Conservation (phyloP, 2,797 vertebrate genomes). For the Sebastes oblongus region DNA sequence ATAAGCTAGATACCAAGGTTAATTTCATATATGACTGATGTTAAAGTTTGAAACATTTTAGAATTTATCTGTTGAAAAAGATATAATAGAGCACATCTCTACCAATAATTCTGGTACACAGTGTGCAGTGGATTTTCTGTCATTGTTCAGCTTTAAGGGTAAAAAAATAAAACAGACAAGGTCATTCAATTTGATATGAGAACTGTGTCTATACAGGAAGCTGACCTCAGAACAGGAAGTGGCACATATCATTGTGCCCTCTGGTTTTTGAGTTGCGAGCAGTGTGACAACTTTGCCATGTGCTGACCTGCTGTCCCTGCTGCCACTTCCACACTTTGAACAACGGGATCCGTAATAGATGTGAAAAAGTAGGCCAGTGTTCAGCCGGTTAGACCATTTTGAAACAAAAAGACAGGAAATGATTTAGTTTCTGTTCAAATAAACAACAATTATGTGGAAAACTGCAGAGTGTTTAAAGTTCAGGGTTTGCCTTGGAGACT, state of each 20-base stretch:
- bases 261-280: conserved; percentile 2
- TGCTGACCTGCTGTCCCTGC: conserved; percentile 16
- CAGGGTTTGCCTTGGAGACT: neutral
- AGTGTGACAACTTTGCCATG: conserved; percentile 8
- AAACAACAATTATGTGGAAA: neutral
- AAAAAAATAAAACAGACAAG: neutral
- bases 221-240: conserved; percentile 22
- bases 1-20: too few relatives aligned
- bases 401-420: neutral
- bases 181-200: neutral
- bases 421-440: neutral
- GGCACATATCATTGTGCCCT: neutral
- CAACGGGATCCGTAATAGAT: neutral
- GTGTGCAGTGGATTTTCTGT: neutral
- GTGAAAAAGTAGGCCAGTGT: neutral
- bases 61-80: neutral
- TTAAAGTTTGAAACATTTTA: neutral
- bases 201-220: conserved; percentile 5
- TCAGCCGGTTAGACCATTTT: neutral
- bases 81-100: neutral
- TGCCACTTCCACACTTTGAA: conserved; percentile 5
- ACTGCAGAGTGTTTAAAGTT: neutral
- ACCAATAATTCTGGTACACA: neutral
- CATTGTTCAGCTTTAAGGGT: neutral
- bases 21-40: neutral